Percentiles rank a stretch among this genome's conserved stretches.
These are phyloP conservation scores for Altica lythri DNA, from an alignment of 2,888 invertebrate genomes.

Conservation along the genomic window DNA sequence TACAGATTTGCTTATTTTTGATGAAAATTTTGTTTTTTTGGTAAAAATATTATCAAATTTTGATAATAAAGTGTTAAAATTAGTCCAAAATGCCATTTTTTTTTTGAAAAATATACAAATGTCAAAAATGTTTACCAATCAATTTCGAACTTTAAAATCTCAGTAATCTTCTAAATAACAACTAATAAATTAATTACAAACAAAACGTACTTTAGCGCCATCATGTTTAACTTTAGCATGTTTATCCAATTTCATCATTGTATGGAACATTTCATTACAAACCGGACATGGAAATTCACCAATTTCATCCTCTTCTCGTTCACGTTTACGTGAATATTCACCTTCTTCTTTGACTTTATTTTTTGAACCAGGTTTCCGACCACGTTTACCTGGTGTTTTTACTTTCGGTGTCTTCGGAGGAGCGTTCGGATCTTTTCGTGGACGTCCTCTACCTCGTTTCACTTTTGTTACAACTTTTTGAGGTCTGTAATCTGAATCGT, in stretches of 20 bases:
- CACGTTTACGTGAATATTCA: constrained; percentile 30
- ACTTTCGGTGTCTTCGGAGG: constrained; percentile 27
- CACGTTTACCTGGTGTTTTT: constrained; percentile 33
- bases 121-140: too few species aligned
- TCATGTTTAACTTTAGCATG: constrained; percentile 48
- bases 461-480: constrained; percentile 37
- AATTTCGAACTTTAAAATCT: too few species aligned
- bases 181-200: too few species aligned
- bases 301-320: constrained; percentile 46
- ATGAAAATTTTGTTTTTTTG: too few species aligned
- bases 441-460: constrained; percentile 49
- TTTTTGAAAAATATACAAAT: too few species aligned
- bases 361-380: constrained; percentile 41
- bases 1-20: too few species aligned
- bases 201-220: constrained; percentile 41
- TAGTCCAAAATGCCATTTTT: too few species aligned
- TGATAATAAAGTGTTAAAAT: too few species aligned
- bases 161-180: not conserved
- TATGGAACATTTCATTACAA: constrained; percentile 49
- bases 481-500: constrained; percentile 53
- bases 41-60: too few species aligned
- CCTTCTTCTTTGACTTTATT: constrained; percentile 35
- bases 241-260: constrained; percentile 48
- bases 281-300: constrained; percentile 49
- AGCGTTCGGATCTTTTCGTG: constrained; percentile 47